Evolutionary conservation across 1,140 invertebrate genomes (phyloP), one percentile per base, ranked within the genome.

Genomic region (Drosophila obscura): DNA sequence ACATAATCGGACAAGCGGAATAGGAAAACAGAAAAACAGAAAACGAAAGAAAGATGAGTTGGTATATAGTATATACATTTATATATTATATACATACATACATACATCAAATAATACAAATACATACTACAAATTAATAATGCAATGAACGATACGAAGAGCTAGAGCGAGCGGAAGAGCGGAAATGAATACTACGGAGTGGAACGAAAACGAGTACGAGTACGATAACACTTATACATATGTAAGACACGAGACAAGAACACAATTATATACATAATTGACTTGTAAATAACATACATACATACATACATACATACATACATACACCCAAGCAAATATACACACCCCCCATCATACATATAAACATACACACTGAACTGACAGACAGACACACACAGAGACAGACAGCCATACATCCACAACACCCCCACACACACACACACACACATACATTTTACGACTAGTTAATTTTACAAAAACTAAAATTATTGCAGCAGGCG

Each of bases 201-300:
- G 31, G 55, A 35, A 57, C 52, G 39, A 58, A 73, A 68, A 39
- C 44, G 77, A 85, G 63, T 75, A 56, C 46, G 59, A 55, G 9
- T 53, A 35, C 66, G 69, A 66, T 61, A 53, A 72, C 66, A 80
- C 53, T 59, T 64, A 51, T 16, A 61, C 50, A 71, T 59, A 77
- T 59, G 16, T 62, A 62, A 78, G 44, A 66, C 61, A 73, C 72
- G 22, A 13, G 63, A 60, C 57, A 64, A 43, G 22, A 46, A 45
- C 22, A 56, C 15, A 39, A 39, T 39, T 39, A 39, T 39, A 39
- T 4, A 28, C 26, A 28, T 28, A 39, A 39, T 39, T 11, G 49
- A 89, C 73, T 84, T 89, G 84, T 85, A 90, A 81, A 85, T 84
- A 89, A 72, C 77, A 72, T 55, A 71, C 39, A 68, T 28, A 62